Evolutionary conservation across 1,140 invertebrate genomes (phyloP), one percentile per base, ranked within the genome.

Genomic region (Meteorus sp.): DNA sequence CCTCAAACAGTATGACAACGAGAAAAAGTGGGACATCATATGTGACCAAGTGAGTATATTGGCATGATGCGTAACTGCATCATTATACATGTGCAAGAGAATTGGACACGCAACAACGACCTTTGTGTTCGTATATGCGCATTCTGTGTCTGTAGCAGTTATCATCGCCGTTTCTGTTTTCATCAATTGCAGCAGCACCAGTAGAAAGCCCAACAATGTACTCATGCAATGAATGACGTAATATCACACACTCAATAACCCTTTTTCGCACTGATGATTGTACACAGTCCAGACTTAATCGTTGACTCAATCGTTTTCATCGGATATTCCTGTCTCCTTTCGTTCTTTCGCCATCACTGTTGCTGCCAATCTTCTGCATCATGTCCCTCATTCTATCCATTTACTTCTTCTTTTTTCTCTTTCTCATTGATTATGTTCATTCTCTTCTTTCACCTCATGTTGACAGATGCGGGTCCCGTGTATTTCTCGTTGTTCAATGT

Each of bases 21-120:
- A 97, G 73, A 98, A 97, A 76, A 99, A 99, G 82, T 99, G 97
- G 96, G 97, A 99, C 77, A 92, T 99, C 74, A 97, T 99, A 79
- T 97, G 95, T 83, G 97, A 99, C 88, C 96, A 99, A 87, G 92
- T 94, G 77, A 85, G 82, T 73, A 56, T 15, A 25, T 22, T 29
- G 57, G 55, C 39, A 23, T 23, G 7, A 29, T 29, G 27, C 9
- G 27, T 29, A 29, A 29, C 27, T 29, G 27, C 9, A 35, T 3
- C 15, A 44, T 44, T 15, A 44, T 8, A 44, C 41, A 44, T 5
- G 20, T 19, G 20, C 41, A 22, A n/a, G n/a, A n/a, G n/a, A n/a
- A n/a, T n/a, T 43, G 7, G 39, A 43, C 11, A 43, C 39, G 9
- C 39, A 43, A 43, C 39, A 19, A 17, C 15, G 9, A 43, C 7